These are phyloP conservation scores for Nyctibius grandis DNA, from an alignment of 2,797 vertebrate genomes.

Conservation along the genomic window DNA sequence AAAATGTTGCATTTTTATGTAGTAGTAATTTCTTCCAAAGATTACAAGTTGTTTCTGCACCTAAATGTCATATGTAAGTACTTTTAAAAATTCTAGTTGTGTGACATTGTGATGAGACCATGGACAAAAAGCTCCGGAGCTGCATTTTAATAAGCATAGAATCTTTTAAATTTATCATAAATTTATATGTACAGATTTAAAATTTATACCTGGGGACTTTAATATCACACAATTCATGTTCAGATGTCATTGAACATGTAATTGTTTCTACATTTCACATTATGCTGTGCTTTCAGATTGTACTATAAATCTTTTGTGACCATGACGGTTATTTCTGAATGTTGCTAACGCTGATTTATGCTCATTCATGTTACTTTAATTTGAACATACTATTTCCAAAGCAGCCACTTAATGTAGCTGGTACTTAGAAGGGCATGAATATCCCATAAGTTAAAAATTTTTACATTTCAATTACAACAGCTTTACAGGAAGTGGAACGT, in stretches of 20 bases:
- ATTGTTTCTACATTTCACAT: conserved; percentile 79
- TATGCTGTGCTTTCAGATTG: conserved; percentile 73
- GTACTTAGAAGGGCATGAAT: conserved; percentile 65
- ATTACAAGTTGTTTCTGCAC: conserved; percentile 68
- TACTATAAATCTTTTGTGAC: conserved; percentile 75
- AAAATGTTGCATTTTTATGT: conserved; percentile 61
- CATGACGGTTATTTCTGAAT: conserved; percentile 68
- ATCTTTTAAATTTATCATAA: conserved; percentile 75
- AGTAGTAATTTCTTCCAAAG: conserved; percentile 61
- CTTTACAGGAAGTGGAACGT: conserved; percentile 39
- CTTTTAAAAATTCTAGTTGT: conserved; percentile 60
- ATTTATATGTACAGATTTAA: conserved; percentile 76
- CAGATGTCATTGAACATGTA: conserved; percentile 74
- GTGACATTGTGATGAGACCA: conserved; percentile 63
- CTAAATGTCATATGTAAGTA: conserved; percentile 60
- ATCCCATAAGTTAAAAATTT: conserved; percentile 61
- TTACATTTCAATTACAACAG: conserved; percentile 57
- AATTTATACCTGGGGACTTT: conserved; percentile 76
- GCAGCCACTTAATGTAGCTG: conserved; percentile 63
- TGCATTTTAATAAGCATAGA: conserved; percentile 71
- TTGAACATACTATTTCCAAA: conserved; percentile 73
- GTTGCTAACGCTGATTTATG: conserved; percentile 75
- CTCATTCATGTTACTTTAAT: conserved; percentile 74
- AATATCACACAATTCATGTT: conserved; percentile 73
- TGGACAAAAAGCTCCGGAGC: conserved; percentile 60